Base-by-base conservation (phyloP, 1,140 invertebrate species). In the Anoplolepis gracilipes region DNA sequence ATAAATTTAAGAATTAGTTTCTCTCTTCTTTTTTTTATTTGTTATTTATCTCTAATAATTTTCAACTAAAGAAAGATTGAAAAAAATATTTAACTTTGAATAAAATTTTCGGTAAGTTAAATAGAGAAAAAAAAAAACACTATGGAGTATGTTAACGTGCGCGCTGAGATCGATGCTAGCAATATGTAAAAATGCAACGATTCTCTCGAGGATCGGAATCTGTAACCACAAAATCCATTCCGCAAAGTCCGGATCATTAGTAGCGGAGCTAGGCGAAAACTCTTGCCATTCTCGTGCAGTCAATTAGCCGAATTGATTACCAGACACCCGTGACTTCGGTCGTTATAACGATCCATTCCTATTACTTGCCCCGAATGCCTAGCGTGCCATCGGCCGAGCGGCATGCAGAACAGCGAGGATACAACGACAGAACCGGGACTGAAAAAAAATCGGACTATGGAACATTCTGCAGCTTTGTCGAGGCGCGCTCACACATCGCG, bases 401-500 rank as follows among this genome's bases (percentile, higher is more conserved):
- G 81, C 30, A 77, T 84, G 81, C 81, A 76, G 69, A 84, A 84
- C 72, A 76, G 72, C 79, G 70, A 49, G 81, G 81, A 84, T 76
- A 84, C 57, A 46, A 3, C 65, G 77, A 81, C n/a, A n/a, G 64
- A 81, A 49, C 1, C 36, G 36, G 36, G 65, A 39, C 46, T 79
- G 65, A 81, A 81, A 81, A 49, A 79, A 81, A 81, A 81, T 81
- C 64, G 57, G 57, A 25, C 78, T 65, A 67, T 57, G 2, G 65
- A 81, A 72, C 78, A 81, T 81, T 81, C 78, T 81, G 61, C 64
- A 75, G 53, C 67, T 88, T 72, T 88, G 75, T 88, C 87, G 85
- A 82, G 61, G 55, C 78, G 79, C 25, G 82, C 85, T 89, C 88
- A 49, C 46, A 49, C 46, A 88, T 89, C 88, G 67, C 88, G 70